phyloP scores from a whole-genome alignment of 2,113 vertebrate genomes.

The Stegostoma tigrinum region DNA sequence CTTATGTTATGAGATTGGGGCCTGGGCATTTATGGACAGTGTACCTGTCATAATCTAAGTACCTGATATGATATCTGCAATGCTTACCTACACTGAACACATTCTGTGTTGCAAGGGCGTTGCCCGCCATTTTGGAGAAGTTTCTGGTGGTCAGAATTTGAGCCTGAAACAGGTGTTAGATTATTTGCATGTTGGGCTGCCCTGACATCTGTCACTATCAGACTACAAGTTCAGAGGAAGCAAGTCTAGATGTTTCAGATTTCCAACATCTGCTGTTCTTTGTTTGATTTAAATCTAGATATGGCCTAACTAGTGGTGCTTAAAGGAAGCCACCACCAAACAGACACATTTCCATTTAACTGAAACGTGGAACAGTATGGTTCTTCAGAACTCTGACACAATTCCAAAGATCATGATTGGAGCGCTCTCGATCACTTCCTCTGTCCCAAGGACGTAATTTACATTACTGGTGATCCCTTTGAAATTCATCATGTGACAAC shows the following conservation, averaged over 20 bases:
- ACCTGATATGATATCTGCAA: neutral
- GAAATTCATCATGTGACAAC: neutral
- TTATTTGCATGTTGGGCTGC: neutral
- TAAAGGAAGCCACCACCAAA: neutral
- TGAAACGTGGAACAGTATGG: neutral
- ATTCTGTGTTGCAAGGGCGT: neutral
- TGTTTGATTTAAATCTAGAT: neutral
- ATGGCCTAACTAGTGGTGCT: neutral
- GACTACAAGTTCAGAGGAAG: neutral
- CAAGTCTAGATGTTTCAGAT: neutral
- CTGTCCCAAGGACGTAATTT: neutral
- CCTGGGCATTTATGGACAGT: neutral
- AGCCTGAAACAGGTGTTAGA: neutral
- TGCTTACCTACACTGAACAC: neutral
- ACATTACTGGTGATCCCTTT: neutral
- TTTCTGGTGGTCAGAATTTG: neutral
- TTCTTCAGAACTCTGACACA: neutral
- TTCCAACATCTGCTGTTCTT: too few species aligned
- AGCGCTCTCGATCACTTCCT: neutral
- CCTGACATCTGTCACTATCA: neutral
- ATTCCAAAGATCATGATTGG: neutral
- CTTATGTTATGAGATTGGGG: neutral
- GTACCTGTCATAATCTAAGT: neutral
- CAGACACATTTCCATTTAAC: neutral
- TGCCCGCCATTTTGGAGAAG: neutral